Conservation (phyloP, 2,797 vertebrate species). For the Halcyon chelicuti region DNA sequence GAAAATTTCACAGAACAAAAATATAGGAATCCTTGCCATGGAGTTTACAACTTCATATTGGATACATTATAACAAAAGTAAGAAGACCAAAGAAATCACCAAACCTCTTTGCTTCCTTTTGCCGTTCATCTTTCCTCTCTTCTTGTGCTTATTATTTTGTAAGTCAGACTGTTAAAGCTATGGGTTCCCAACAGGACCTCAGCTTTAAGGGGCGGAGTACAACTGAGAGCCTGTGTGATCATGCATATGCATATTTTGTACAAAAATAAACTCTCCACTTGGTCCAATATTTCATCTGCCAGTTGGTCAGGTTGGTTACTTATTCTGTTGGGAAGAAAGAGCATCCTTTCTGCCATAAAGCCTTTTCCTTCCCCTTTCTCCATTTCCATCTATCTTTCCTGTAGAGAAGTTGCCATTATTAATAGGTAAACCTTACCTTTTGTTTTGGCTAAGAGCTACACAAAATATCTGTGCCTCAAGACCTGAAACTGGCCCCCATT, state of each 20-base stretch:
- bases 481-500: not conserved
- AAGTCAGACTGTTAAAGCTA: not conserved
- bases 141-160: not conserved
- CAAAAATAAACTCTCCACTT: conserved; percentile 7
- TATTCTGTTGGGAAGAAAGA: not conserved
- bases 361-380: not conserved
- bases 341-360: not conserved
- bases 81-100: not conserved
- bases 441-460: not conserved
- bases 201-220: not conserved
- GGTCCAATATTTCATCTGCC: not conserved
- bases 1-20: not conserved
- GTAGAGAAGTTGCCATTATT: not conserved
- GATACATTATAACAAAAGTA: not conserved
- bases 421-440: not conserved
- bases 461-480: not conserved
- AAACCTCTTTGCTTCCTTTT: not conserved
- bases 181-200: not conserved
- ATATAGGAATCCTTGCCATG: not conserved
- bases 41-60: not conserved
- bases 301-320: not conserved
- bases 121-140: not conserved
- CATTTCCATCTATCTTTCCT: not conserved
- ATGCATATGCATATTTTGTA: not conserved
- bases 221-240: not conserved